phyloP scores from a whole-genome alignment of 2,797 vertebrate species.

The Muscicapa striata region DNA sequence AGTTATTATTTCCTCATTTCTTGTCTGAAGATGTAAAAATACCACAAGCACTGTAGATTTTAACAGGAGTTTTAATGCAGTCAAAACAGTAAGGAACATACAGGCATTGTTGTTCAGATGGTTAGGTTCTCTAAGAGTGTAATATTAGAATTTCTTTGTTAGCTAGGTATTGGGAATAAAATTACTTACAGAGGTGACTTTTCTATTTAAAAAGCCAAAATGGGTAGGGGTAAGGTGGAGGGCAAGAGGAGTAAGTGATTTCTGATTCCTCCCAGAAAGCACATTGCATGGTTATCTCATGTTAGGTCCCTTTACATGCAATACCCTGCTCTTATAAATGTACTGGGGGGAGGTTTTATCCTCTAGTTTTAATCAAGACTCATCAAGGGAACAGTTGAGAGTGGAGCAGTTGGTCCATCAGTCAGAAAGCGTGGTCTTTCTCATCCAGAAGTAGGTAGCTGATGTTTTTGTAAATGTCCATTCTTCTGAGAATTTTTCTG shows the following conservation, averaged over 20 bases:
- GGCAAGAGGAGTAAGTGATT: neutral
- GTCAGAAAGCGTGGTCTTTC: neutral
- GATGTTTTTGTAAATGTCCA: neutral
- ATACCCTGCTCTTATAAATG: neutral
- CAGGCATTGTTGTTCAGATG: neutral
- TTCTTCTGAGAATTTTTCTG: neutral
- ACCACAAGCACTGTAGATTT: neutral
- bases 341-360: neutral
- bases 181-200: fast-evolving
- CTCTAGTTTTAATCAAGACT: neutral
- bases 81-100: neutral
- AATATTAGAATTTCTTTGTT: neutral
- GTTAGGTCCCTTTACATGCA: neutral
- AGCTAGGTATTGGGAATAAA: neutral
- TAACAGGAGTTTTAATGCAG: neutral
- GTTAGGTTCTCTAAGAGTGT: neutral
- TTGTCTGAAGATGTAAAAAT: neutral
- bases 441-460: neutral
- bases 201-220: neutral
- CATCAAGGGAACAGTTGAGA: neutral
- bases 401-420: neutral
- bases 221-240: neutral
- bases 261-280: neutral
- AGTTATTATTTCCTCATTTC: constrained; percentile 8
- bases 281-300: neutral